Evolutionary conservation across 2,888 invertebrate species (phyloP), one percentile per base, ranked within the genome.

Genomic region (Marasmarcha lunaedactyla): DNA sequence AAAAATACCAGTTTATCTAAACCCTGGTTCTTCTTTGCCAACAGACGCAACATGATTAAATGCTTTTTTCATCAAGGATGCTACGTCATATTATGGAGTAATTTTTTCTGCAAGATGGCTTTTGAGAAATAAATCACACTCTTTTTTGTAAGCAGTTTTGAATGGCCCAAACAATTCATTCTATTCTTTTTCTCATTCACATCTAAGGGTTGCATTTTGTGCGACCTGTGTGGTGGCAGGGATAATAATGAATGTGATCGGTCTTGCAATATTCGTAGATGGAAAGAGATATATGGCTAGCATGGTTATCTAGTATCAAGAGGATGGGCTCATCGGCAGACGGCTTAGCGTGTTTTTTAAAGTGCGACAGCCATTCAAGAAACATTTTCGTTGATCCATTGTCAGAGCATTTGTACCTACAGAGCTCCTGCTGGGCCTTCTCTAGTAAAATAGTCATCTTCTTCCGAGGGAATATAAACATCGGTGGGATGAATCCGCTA

Each of bases 381-480:
- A 38, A 42, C 15, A 37, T n/a, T 34, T 37, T 36, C 35, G 35
- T 34, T 36, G 36, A 36, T 26, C 39, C 36, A 15, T 39, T 42
- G 59, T 43, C 15, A 26, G 38, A 39, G 33, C 33, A 33, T 10
- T 39, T 15, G 33, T 34, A 39, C 20, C 13, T 15, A 35, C 61
- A 50, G 36, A 51, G 55, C 33, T 45, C 36, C 14, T 60, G 61
- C 11, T 62, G 62, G 46, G 51, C 55, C 39, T 52, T 50, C 41
- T 54, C 47, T 14, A 68, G 42, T 5, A 43, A 44, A 27, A 52
- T 51, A n/a, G 53, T 49, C 55, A 62, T 54, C 44, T 59, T 54
- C 45, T 65, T 55, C 14, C 66, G 42, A 1, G 65, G 64, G 43
- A 57, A 70, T 30, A 72, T 64, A 45, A 67, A 64, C 61, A 70